A percentile compares a stretch with the other conserved stretches of the same genome.
These are phyloP conservation scores for Lytechinus variegatus DNA, from an alignment of 35 echinoderm and acorn worm species.

Conservation along the genomic window DNA sequence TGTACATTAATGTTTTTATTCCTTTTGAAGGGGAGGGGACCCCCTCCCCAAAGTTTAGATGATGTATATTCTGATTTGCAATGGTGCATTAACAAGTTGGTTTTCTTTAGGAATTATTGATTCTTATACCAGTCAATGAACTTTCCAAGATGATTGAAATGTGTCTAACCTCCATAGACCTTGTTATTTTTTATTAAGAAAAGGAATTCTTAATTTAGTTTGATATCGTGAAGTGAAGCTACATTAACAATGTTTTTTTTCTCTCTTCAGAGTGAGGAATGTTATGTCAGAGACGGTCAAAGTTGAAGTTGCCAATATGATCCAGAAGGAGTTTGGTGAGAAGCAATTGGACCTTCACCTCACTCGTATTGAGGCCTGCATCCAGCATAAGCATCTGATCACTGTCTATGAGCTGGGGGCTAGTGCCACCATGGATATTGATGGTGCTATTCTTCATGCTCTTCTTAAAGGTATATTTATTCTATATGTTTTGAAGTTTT, in stretches of 20 bases:
- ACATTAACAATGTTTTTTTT: not conserved
- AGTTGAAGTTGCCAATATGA: slow-evolving; percentile 66
- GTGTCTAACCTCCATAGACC: no score
- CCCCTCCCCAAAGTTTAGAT: no score
- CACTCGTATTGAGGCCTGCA: slow-evolving; percentile 80
- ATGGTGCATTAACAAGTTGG: no score
- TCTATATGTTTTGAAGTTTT: no score
- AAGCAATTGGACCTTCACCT: slow-evolving; percentile 74
- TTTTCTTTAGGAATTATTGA: not conserved
- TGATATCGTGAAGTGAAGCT: not conserved
- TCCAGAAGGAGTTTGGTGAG: slow-evolving; percentile 80
- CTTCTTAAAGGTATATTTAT: slow-evolving; percentile 80
- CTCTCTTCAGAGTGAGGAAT: slow-evolving; percentile 65
- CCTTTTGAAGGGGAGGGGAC: no score
- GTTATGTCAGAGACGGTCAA: slow-evolving; percentile 52
- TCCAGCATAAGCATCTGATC: slow-evolving; percentile 72
- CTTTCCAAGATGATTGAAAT: no score
- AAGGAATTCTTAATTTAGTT: no score
- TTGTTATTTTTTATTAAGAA: no score
- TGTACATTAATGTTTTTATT: no score
- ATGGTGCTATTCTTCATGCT: slow-evolving; percentile 86
- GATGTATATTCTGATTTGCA: no score
- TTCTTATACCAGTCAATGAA: not conserved
- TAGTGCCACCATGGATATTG: slow-evolving; percentile 74
- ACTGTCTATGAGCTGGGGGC: slow-evolving; percentile 87